phyloP scores from a whole-genome alignment of 2,797 vertebrate genomes.

The Mallotus villosus region DNA sequence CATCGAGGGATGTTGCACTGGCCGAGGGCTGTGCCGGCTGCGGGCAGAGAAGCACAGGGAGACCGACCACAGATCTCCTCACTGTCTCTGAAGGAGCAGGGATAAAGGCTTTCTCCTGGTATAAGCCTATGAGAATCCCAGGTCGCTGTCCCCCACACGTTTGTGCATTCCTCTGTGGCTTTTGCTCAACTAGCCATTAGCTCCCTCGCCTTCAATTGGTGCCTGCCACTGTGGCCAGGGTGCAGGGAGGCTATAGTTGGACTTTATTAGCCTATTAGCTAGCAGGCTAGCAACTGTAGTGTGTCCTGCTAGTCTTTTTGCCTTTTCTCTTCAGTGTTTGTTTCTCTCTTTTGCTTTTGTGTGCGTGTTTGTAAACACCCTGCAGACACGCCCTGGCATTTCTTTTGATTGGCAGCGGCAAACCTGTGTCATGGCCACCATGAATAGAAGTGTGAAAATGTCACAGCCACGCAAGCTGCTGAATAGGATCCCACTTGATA shows the following conservation, averaged over 20 bases:
- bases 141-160: slow-evolving; percentile 16
- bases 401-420: slow-evolving; percentile 35
- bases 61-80: slow-evolving; percentile 39
- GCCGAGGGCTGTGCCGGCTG: slow-evolving; percentile 39
- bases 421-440: neutral
- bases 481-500: neutral
- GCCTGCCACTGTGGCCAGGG: slow-evolving; percentile 51
- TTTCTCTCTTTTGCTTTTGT: slow-evolving; percentile 50
- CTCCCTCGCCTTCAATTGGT: slow-evolving; percentile 57
- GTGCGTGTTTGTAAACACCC: neutral
- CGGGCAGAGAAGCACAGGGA: slow-evolving; percentile 37
- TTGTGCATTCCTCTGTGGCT: slow-evolving; percentile 69
- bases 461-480: slow-evolving; percentile 20
- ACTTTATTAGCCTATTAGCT: slow-evolving; percentile 73
- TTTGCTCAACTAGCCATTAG: slow-evolving; percentile 70
- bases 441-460: slow-evolving; percentile 25
- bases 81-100: slow-evolving; percentile 9
- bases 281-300: slow-evolving; percentile 42
- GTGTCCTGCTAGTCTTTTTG: slow-evolving; percentile 29
- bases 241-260: slow-evolving; percentile 62
- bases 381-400: slow-evolving; percentile 51
- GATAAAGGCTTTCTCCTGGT: neutral
- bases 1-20: slow-evolving; percentile 49
- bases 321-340: slow-evolving; percentile 44
- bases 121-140: neutral